These are phyloP conservation scores for Geotrypetes seraphini DNA, from an alignment of 2,797 vertebrate species.

Conservation along the genomic window DNA sequence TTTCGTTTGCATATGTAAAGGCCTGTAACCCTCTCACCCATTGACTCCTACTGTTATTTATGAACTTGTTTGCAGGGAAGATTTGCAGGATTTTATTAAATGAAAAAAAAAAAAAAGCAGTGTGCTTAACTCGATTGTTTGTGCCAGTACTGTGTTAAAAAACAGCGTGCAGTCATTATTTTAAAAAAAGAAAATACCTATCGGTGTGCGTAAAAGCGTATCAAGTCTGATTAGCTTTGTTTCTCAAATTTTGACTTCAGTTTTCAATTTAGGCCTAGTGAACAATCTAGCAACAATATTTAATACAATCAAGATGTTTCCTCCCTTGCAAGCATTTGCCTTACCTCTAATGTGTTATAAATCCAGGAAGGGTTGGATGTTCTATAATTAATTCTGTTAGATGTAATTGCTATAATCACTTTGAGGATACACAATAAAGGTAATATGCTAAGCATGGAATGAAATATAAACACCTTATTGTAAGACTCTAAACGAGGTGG, in stretches of 20 bases:
- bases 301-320: conserved; percentile 43
- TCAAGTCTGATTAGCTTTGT: accelerated
- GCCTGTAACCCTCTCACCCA: conserved; percentile 58
- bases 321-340: conserved; percentile 52
- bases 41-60: conserved; percentile 52
- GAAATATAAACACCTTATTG: conserved; percentile 59
- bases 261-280: conserved; percentile 7
- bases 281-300: conserved; percentile 38
- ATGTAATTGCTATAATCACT: conserved; percentile 70
- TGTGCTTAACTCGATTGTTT: conserved; percentile 33
- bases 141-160: conserved; percentile 11
- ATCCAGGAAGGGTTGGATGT: conserved; percentile 54
- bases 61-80: conserved; percentile 42
- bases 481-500: conserved; percentile 28
- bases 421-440: conserved; percentile 66
- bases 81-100: conserved; percentile 38
- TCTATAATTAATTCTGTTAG: conserved; percentile 68
- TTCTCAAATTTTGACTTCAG: conserved; percentile 21
- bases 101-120: conserved; percentile 33
- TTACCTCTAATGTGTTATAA: conserved; percentile 60
- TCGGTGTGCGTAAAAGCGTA: conserved; percentile 12
- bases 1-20: conserved; percentile 75
- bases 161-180: conserved; percentile 3
- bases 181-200: conserved; percentile 11
- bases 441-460: conserved; percentile 55